Evolutionary conservation across 2,888 invertebrate species (phyloP), one percentile per base, ranked within the genome.

Genomic region (Gasteruption jaculator): DNA sequence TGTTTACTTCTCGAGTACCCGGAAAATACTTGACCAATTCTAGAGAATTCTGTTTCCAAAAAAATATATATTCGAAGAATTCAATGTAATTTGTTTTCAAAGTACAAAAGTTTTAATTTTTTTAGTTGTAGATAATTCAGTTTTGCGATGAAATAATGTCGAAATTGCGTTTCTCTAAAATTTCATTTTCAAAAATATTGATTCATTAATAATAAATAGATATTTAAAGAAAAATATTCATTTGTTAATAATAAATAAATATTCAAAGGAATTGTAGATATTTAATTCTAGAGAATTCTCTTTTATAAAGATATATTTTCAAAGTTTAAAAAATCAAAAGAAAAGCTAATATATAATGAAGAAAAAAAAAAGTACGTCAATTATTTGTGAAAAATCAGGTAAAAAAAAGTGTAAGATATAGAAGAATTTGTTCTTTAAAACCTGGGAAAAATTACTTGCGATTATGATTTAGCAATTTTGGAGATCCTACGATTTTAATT

Each of bases 221-320:
- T 7, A 26, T 26, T 4, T 12, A 10, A 7, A 26, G n/a, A 4
- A 26, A 12, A 12, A 26, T 14, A 5, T 26, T 8, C 24, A 5
- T 12, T 26, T 5, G 14, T 26, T 26, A 12, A 26, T 10, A 26
- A 4, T 26, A 8, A 26, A 12, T 26, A 29, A 19, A 20, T 42
- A 16, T 25, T 22, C 12, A 25, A 31, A 14, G 11, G 7, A 36
- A 35, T 10, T 22, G 7, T 22, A 26, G 8, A 26, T 26, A 5
- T 26, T 12, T 40, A 29, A 43, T 22, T 40, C 24, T 12, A 30
- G 33, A 43, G 33, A 26, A 34, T 21, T 26, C 20, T 21, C 20
- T 27, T 29, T 22, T 39, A 21, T 43, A 22, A 20, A 26, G 35
- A 16, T 19, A 32, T 21, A 20, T 33, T 19, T 24, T 33, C 29